Evolutionary conservation across 2,888 invertebrate species (phyloP).

Genomic region (Parasteatoda lunata): DNA sequence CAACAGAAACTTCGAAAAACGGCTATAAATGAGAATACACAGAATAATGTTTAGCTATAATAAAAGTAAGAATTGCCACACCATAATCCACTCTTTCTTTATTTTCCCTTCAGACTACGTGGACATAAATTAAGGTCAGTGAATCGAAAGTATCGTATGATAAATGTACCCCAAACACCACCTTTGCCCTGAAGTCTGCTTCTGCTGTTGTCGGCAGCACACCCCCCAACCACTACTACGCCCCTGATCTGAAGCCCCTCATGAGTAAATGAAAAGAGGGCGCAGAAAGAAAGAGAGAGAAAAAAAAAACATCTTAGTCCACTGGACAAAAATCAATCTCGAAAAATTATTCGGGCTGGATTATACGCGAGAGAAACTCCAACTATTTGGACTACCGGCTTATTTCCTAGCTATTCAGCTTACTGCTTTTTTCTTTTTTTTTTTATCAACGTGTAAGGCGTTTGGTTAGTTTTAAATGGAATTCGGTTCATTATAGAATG

Average conservation of each 20-base stretch:
- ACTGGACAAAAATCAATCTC: slow-evolving; percentile 30
- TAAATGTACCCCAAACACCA: slow-evolving; percentile 49
- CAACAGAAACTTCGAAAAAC: too few species aligned
- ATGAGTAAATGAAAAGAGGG: slow-evolving; percentile 26
- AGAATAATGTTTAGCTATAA: too few species aligned
- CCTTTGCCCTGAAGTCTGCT: slow-evolving; percentile 52
- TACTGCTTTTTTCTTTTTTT: too few species aligned
- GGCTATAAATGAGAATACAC: too few species aligned
- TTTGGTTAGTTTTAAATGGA: too few species aligned
- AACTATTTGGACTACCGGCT: not conserved
- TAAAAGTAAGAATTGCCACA: too few species aligned
- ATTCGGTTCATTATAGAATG: too few species aligned
- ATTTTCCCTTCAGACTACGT: not conserved
- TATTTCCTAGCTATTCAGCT: too few species aligned
- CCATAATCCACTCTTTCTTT: too few species aligned
- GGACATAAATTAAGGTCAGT: slow-evolving; percentile 65
- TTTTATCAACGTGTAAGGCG: too few species aligned
- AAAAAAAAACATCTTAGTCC: slow-evolving; percentile 19
- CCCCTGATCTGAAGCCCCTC: not conserved
- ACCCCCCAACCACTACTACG: slow-evolving; percentile 2
- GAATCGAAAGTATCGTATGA: slow-evolving; percentile 59
- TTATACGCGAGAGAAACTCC: not conserved
- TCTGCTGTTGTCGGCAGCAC: slow-evolving; percentile 47
- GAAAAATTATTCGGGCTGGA: slow-evolving; percentile 27
- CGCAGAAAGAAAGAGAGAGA: not conserved